Conservation (phyloP, 2,797 vertebrate genomes). For the Spinibarbus caldwelli region DNA sequence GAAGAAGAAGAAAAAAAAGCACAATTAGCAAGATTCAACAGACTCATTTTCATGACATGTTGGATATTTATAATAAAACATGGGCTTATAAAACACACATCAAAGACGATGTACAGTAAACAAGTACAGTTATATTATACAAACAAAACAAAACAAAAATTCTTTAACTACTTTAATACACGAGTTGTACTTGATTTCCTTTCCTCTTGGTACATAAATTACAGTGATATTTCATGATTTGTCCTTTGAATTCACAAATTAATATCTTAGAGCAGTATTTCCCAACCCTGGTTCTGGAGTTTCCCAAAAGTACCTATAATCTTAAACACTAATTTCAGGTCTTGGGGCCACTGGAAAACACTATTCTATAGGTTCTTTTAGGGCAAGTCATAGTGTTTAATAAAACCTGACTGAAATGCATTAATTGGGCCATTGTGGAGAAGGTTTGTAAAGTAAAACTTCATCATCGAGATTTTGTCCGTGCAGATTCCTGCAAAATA, state of each 20-base stretch:
- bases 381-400: not conserved
- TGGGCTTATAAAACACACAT: slow-evolving; percentile 1
- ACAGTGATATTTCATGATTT: not conserved
- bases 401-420: not conserved
- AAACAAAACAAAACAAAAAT: not conserved
- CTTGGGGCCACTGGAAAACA: not conserved
- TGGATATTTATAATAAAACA: slow-evolving; percentile 1
- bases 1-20: not conserved
- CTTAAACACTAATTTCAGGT: not conserved
- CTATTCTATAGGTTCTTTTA: not conserved
- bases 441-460: not conserved
- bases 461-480: slow-evolving; percentile 52
- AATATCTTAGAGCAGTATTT: not conserved
- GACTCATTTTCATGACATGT: not conserved
- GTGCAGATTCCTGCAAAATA: slow-evolving; percentile 52
- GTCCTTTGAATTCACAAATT: not conserved
- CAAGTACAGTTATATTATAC: slow-evolving; percentile 16
- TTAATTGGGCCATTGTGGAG: not conserved
- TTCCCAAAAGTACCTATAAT: too few relatives aligned
- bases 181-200: not conserved
- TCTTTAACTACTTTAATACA: not conserved
- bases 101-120: not conserved
- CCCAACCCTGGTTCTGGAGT: not conserved
- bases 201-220: not conserved
- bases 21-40: not conserved